These are phyloP conservation scores for Rhynchophorus ferrugineus DNA, from an alignment of 1,140 invertebrate genomes.

Conservation along the genomic window DNA sequence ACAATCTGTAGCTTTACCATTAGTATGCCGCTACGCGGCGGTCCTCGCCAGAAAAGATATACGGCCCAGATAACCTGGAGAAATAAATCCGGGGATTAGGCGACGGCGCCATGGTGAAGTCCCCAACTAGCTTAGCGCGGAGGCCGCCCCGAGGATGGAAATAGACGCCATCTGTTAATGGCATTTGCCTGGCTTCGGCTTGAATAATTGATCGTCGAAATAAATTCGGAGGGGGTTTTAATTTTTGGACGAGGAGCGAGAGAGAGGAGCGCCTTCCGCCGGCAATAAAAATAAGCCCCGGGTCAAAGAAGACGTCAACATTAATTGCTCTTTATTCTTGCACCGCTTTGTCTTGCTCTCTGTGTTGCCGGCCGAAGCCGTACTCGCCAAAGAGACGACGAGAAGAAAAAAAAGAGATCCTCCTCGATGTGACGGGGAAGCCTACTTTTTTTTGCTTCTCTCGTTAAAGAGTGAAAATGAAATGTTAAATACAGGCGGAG, in stretches of 20 bases:
- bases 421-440: too few species aligned
- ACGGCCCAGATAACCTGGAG: slow-evolving; percentile 39
- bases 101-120: slow-evolving; percentile 17
- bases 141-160: slow-evolving; percentile 12
- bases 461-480: too few species aligned
- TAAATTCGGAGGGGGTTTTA: not conserved
- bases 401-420: too few species aligned
- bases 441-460: too few species aligned
- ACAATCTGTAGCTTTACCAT: slow-evolving; percentile 41
- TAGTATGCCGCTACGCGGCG: slow-evolving; percentile 40
- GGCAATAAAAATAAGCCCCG: too few species aligned
- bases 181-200: slow-evolving; percentile 13
- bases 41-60: slow-evolving; percentile 38
- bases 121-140: slow-evolving; percentile 11
- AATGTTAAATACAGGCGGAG: too few species aligned
- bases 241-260: not conserved
- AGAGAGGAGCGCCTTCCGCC: too few species aligned
- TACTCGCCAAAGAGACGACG: too few species aligned
- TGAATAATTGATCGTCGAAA: slow-evolving; percentile 7
- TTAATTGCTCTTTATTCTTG: not conserved
- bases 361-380: too few species aligned
- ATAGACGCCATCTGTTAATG: slow-evolving; percentile 22
- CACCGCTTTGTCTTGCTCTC: too few species aligned
- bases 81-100: slow-evolving; percentile 41
- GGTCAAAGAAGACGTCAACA: not conserved